A percentile compares a stretch with the other conserved stretches of the same genome.
These are phyloP conservation scores for Leptosomus discolor DNA, from an alignment of 2,113 vertebrate species.

Conservation along the genomic window DNA sequence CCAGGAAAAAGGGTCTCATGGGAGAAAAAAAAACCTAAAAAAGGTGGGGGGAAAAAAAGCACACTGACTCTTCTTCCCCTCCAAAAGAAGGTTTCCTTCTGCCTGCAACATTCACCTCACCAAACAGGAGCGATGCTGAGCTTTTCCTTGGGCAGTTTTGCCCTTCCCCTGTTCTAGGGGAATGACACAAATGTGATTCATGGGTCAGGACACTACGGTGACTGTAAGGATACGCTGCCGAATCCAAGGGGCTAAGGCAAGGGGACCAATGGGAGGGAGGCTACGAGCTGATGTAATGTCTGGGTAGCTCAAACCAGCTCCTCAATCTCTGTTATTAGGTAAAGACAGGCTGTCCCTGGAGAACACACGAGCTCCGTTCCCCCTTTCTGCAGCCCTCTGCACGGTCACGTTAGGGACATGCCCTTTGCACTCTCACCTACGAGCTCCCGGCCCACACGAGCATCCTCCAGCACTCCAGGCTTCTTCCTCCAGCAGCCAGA, in stretches of 20 bases:
- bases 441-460: background rate
- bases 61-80: accelerated
- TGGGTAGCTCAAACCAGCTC: conserved; percentile 30
- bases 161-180: background rate
- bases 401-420: background rate
- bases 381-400: background rate
- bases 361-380: background rate
- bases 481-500: background rate
- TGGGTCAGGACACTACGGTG: background rate
- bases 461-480: background rate
- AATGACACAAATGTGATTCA: background rate
- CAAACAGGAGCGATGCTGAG: background rate
- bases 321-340: background rate
- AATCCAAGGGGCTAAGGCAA: background rate
- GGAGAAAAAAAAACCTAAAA: accelerated
- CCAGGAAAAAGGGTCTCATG: background rate
- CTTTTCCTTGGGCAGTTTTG: background rate
- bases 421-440: background rate
- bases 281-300: conserved; percentile 41
- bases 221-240: background rate
- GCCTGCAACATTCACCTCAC: background rate
- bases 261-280: background rate
- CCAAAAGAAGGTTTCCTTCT: background rate
- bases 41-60: accelerated
- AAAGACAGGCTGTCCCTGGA: background rate